These are phyloP conservation scores for Zosterops lateralis DNA, from an alignment of 2,113 vertebrate species.

Conservation along the genomic window DNA sequence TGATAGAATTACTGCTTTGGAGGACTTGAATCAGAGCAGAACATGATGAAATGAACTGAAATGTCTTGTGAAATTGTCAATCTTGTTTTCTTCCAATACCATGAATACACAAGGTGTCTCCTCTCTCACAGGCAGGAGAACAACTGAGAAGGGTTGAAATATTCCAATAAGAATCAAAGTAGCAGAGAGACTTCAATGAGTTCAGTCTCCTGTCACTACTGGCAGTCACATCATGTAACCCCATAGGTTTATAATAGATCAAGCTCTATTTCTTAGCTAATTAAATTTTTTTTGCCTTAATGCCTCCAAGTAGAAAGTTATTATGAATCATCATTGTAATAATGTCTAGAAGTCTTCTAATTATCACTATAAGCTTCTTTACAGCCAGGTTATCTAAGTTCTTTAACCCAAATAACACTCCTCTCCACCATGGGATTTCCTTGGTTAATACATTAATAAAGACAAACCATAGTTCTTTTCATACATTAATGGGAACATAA, in stretches of 20 bases:
- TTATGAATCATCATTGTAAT: neutral
- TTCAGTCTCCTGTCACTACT: slow-evolving; percentile 2
- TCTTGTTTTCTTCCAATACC: neutral
- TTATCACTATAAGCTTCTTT: slow-evolving; percentile 4
- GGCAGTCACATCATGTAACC: neutral
- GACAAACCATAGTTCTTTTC: neutral
- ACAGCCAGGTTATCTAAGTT: neutral
- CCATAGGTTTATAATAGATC: slow-evolving; percentile 17
- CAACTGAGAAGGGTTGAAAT: neutral
- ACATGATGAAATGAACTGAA: neutral
- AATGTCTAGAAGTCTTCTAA: slow-evolving; percentile 7
- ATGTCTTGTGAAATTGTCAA: neutral
- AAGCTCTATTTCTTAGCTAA: slow-evolving; percentile 36
- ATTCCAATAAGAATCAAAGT: neutral
- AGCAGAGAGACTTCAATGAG: neutral
- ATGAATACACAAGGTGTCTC: neutral
- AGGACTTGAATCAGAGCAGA: neutral
- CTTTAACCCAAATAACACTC: slow-evolving; percentile 32
- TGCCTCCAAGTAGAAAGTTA: slow-evolving; percentile 40
- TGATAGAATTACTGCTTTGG: neutral
- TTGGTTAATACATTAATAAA: neutral
- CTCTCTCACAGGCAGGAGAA: neutral
- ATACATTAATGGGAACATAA: neutral
- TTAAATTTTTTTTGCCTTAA: slow-evolving; percentile 22
- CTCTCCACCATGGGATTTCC: neutral